These are phyloP conservation scores for Achlya flavicornis DNA, from an alignment of 2,888 invertebrate species.

Conservation along the genomic window DNA sequence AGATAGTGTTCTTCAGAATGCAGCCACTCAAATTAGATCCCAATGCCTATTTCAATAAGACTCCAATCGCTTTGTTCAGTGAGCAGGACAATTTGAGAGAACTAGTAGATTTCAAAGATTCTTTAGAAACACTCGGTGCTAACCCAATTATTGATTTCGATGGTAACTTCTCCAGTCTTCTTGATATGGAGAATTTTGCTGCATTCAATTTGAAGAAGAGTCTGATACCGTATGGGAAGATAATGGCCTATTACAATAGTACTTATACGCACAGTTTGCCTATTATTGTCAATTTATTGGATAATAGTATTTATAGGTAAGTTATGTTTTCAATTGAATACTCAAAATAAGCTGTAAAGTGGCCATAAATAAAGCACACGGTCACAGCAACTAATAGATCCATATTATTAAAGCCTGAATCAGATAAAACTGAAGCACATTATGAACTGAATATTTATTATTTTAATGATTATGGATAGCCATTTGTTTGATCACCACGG, in stretches of 20 bases:
- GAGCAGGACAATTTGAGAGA: slow-evolving; percentile 70
- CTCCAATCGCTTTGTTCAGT: slow-evolving; percentile 86
- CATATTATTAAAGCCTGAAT: too few relatives aligned
- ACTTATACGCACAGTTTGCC: slow-evolving; percentile 92
- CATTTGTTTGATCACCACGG: too few relatives aligned
- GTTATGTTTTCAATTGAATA: slow-evolving; percentile 20
- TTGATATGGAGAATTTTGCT: slow-evolving; percentile 86
- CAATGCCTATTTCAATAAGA: slow-evolving; percentile 84
- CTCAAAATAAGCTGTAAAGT: too few relatives aligned
- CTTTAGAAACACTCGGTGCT: slow-evolving; percentile 68
- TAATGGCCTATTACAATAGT: slow-evolving; percentile 89
- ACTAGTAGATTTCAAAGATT: slow-evolving; percentile 62
- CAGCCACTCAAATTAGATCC: slow-evolving; percentile 85
- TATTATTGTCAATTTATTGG: slow-evolving; percentile 88
- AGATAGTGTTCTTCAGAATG: slow-evolving; percentile 85
- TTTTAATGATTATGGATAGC: too few relatives aligned
- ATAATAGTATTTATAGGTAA: slow-evolving; percentile 88
- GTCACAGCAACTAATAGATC: too few relatives aligned
- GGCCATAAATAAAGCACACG: too few relatives aligned
- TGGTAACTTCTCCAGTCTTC: slow-evolving; percentile 86
- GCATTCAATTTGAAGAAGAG: slow-evolving; percentile 85
- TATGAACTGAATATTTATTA: too few relatives aligned
- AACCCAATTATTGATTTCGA: slow-evolving; percentile 82
- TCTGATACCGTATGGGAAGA: slow-evolving; percentile 78
- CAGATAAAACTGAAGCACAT: too few relatives aligned